These are phyloP conservation scores for Agrochola litura DNA, from an alignment of 2,888 invertebrate species.

Conservation along the genomic window DNA sequence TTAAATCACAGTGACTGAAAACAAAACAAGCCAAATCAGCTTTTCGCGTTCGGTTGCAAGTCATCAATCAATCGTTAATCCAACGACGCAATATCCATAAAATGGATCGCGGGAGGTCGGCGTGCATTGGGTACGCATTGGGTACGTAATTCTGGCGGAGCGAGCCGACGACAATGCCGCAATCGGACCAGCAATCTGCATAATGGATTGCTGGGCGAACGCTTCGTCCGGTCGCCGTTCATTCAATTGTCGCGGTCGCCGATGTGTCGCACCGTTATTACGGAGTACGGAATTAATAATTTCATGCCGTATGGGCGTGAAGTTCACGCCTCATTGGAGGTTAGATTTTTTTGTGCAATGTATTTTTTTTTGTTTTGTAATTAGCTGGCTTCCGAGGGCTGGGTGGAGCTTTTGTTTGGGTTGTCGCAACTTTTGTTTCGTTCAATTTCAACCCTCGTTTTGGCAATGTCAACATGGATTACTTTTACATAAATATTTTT, in stretches of 20 bases:
- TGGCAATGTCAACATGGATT: not conserved
- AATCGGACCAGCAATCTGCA: constrained; percentile 89
- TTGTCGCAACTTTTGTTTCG: not conserved
- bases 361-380: constrained; percentile 36
- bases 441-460: not conserved
- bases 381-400: constrained; percentile 19
- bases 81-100: constrained; percentile 85
- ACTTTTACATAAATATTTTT: not conserved
- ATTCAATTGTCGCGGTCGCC: constrained; percentile 89
- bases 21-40: constrained; percentile 76
- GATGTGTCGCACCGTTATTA: constrained; percentile 87
- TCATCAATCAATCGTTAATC: constrained; percentile 88
- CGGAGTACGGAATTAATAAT: constrained; percentile 87
- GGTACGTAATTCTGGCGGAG: constrained; percentile 82
- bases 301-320: constrained; percentile 71
- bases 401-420: not conserved
- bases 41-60: constrained; percentile 72
- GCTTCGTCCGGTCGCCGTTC: constrained; percentile 84
- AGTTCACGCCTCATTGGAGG: constrained; percentile 56
- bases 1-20: constrained; percentile 62
- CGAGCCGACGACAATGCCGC: constrained; percentile 88
- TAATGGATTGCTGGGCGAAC: constrained; percentile 90
- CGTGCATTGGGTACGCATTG: constrained; percentile 68
- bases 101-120: constrained; percentile 75
- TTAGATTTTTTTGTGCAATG: constrained; percentile 43